Evolutionary conservation across 2,797 vertebrate species (phyloP), one percentile per base, ranked within the genome.

Genomic region (Enteromius paludinosus): DNA sequence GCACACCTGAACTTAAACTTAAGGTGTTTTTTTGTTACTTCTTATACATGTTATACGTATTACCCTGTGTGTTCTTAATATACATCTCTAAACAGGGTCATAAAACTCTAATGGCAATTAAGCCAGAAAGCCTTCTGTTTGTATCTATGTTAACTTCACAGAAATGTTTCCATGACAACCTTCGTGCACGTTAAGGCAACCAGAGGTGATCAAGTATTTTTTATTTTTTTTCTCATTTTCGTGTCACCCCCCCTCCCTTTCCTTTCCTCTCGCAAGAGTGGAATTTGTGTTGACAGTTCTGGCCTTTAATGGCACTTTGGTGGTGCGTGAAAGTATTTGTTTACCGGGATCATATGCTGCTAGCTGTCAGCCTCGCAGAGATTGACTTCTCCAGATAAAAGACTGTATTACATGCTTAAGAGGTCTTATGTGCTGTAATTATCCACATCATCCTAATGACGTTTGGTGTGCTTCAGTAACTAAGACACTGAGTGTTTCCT

Each of bases 141-240:
- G 96, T 94, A 95, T 96, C 95, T 92, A 92, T 89, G 94, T 95
- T 96, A 97, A 97, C 96, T 96, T 96, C 84, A 86, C 91, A 95
- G 95, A 95, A 95, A 96, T 95, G 97, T 99, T 98, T 96, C 97
- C 97, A 98, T 98, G 98, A 96, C 98, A 97, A 99, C 97, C 95
- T 96, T 93, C 94, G 93, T 96, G 96, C 95, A 96, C 96, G 96
- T 97, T 97, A 97, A 97, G 96, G 96, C 95, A 96, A 97, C 95
- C 95, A 95, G 95, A 96, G 96, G 96, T 98, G 96, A 98, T 97
- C 96, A 97, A 96, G 95, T 96, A 93, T 92, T 94, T 94, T 93
- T 91, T 88, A n/a, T 90, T 76, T 71, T 23, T 92, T 94, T 94
- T 94, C 90, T 87, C 90, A 79, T 89, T 38, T 43, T 69, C 59